Percentiles rank a stretch among this genome's conserved stretches.
phyloP scores from a whole-genome alignment of 2,888 invertebrate genomes.

The Meta bourneti region DNA sequence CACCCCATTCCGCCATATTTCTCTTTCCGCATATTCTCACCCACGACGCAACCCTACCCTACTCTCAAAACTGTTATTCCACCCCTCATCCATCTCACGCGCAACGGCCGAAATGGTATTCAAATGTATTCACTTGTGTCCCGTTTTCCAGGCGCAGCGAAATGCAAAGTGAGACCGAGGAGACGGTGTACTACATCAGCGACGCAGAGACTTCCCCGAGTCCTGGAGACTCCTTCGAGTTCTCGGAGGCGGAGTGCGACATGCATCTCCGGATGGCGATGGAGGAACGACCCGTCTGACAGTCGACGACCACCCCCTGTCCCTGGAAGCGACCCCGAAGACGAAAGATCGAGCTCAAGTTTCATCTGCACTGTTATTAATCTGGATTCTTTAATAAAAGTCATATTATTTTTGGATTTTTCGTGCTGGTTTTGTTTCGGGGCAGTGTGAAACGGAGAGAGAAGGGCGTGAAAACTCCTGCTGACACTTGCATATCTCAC shows the following conservation, averaged over 20 bases:
- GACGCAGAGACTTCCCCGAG: slow-evolving; percentile 71
- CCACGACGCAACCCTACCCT: no score
- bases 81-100: no score
- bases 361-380: slow-evolving; percentile 67
- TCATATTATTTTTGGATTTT: slow-evolving; percentile 43
- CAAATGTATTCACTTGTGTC: slow-evolving; percentile 13
- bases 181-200: slow-evolving; percentile 68
- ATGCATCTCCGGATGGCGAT: slow-evolving; percentile 72
- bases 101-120: neutral
- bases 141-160: slow-evolving; percentile 33
- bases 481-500: neutral
- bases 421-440: slow-evolving; percentile 1
- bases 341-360: slow-evolving; percentile 40
- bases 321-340: neutral
- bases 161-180: slow-evolving; percentile 52
- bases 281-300: slow-evolving; percentile 74
- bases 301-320: neutral
- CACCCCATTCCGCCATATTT: no score
- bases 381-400: slow-evolving; percentile 70
- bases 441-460: neutral
- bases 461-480: neutral
- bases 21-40: no score
- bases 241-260: slow-evolving; percentile 75
- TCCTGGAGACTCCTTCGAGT: slow-evolving; percentile 70
- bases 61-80: neutral